A percentile compares a stretch with the other conserved stretches of the same genome.
Conservation (phyloP, 2,113 vertebrate genomes). For the Lagopus muta region DNA sequence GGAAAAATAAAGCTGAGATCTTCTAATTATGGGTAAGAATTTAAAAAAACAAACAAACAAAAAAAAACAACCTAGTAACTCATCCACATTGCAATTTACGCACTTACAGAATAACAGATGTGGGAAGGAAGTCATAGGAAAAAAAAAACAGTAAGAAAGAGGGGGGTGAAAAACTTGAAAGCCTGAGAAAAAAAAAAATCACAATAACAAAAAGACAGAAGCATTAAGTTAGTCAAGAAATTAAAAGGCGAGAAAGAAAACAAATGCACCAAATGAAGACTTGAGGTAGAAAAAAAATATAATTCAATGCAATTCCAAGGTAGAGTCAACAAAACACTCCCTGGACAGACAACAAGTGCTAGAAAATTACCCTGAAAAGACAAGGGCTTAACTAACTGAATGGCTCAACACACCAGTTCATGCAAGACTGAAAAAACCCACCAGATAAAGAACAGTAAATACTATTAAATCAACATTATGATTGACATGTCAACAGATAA, state of each 20-base stretch:
- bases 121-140: neutral
- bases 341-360: neutral
- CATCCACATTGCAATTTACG: neutral
- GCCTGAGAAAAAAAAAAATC: neutral
- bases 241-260: conserved; percentile 12
- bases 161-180: conserved; percentile 9
- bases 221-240: conserved; percentile 39
- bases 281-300: neutral
- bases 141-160: neutral
- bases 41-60: neutral
- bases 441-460: neutral
- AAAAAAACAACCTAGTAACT: neutral
- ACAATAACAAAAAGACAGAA: neutral
- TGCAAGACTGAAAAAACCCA: neutral
- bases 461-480: neutral
- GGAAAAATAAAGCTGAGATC: neutral
- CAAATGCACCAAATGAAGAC: neutral
- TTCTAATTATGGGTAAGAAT: conserved; percentile 7
- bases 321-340: neutral
- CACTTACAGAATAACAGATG: neutral
- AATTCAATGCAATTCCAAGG: neutral
- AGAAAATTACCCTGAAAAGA: neutral
- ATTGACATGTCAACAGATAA: neutral
- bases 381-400: neutral
- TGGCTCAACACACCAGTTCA: neutral